phyloP scores from a whole-genome alignment of 2,113 vertebrate genomes.

The Corydoras sp. region DNA sequence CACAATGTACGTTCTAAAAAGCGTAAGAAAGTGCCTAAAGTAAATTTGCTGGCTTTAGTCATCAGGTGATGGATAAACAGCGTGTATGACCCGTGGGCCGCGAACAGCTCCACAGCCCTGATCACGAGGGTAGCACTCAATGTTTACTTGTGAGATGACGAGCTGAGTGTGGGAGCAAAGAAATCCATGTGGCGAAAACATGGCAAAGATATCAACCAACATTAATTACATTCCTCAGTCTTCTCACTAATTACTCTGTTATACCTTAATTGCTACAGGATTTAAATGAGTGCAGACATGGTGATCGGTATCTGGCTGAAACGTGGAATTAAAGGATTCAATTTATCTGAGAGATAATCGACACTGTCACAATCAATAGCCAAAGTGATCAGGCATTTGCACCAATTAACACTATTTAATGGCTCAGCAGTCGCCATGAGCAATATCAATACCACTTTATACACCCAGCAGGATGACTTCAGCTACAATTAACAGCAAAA shows the following conservation, averaged over 20 bases:
- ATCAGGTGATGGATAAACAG: too few species aligned
- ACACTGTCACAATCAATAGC: constrained; percentile 44
- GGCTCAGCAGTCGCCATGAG: constrained; percentile 23
- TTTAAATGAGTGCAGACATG: constrained; percentile 31
- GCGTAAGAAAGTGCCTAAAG: too few species aligned
- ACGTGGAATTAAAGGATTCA: constrained; percentile 42
- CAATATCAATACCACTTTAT: constrained; percentile 9
- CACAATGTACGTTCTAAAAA: too few species aligned
- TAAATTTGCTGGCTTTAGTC: too few species aligned
- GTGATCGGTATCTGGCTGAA: constrained; percentile 28
- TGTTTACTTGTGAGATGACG: not conserved
- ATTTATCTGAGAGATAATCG: constrained; percentile 46
- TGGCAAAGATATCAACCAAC: constrained; percentile 18
- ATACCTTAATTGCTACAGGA: constrained; percentile 39
- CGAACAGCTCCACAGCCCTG: too few species aligned
- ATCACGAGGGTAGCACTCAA: too few species aligned
- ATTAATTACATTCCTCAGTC: constrained; percentile 35
- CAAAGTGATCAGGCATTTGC: constrained; percentile 42
- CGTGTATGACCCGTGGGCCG: too few species aligned
- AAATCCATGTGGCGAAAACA: constrained; percentile 11
- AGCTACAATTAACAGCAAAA: not conserved
- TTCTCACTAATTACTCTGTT: constrained; percentile 39
- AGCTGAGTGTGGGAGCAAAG: not conserved
- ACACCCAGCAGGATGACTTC: not conserved
- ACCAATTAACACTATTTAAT: constrained; percentile 47